Evolutionary conservation across 2,797 vertebrate species (phyloP).

Genomic region (Emydoidea blandingii): DNA sequence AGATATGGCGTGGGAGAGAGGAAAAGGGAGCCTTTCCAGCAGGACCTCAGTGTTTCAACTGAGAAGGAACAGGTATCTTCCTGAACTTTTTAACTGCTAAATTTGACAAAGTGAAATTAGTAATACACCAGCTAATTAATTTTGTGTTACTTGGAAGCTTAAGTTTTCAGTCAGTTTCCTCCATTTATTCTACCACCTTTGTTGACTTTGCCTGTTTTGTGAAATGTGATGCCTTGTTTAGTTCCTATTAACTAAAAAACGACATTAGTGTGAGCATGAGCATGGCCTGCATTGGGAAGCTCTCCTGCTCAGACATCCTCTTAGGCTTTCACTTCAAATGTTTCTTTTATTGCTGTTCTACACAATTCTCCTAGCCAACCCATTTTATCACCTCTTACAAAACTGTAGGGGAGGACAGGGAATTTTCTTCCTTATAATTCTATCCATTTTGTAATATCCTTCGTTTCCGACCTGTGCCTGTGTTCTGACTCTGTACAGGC

Average conservation of each 20-base stretch:
- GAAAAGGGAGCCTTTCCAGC: not conserved
- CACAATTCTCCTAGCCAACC: not conserved
- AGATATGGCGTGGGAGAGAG: not conserved
- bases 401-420: conserved; percentile 17
- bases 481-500: not conserved
- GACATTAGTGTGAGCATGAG: accelerated
- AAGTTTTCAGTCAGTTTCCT: not conserved
- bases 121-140: not conserved
- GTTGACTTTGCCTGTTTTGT: not conserved
- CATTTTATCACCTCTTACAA: not conserved
- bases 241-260: not conserved
- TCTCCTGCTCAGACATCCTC: not conserved
- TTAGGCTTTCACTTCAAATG: not conserved
- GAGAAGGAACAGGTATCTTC: not conserved
- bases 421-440: conserved; percentile 32
- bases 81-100: not conserved
- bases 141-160: not conserved
- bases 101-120: not conserved
- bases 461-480: conserved; percentile 29
- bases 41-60: not conserved
- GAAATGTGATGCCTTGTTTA: not conserved
- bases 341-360: not conserved
- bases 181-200: not conserved
- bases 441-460: conserved; percentile 59
- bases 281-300: not conserved